Evolutionary conservation across 2,888 invertebrate genomes (phyloP), one percentile per base, ranked within the genome.

Genomic region (Bombylius major): DNA sequence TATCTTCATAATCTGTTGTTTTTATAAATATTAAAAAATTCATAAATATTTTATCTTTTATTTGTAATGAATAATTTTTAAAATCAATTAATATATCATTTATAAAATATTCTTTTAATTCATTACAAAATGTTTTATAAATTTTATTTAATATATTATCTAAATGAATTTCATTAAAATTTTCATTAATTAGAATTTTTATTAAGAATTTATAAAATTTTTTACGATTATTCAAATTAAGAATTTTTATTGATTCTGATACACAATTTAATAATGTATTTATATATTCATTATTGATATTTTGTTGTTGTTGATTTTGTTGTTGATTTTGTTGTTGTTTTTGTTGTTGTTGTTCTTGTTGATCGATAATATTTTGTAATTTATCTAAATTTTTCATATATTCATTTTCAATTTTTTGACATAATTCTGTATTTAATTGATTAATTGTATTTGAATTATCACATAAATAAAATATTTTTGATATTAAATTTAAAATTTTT

Each of bases 201-300:
- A 76, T 73, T 47, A 84, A 69, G 58, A 76, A 69, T 60, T 79
- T 75, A 56, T 82, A 78, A 56, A 82, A 71, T n/a, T 72, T 72
- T 47, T 74, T 61, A 12, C 82, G 76, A 46, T 79, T 70, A 47
- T 77, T 72, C 31, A 67, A 59, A 33, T 76, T 71, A 53, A 84
- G 63, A 50, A 70, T 71, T 58, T 73, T 67, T 50, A 71, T 76
- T 11, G 80, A 76, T 63, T 74, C 66, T 5, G 76, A 72, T 36
- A 83, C 66, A 50, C 79, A 78, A 62, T 75, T 72, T 47, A 82
- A 77, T 5, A 79, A 78, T 51, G 77, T 75, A 47, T 76, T 69
- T 66, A 77, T 77, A 56, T 78, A 71, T 57, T 79, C 77, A 55
- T 70, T 71, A 57, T 1, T 65, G 6, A 42, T 1, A 4, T 11